Percentiles rank a stretch among this genome's conserved stretches.
Evolutionary conservation across 2,797 vertebrate species (phyloP).

Genomic region (Clarias pachynema): DNA sequence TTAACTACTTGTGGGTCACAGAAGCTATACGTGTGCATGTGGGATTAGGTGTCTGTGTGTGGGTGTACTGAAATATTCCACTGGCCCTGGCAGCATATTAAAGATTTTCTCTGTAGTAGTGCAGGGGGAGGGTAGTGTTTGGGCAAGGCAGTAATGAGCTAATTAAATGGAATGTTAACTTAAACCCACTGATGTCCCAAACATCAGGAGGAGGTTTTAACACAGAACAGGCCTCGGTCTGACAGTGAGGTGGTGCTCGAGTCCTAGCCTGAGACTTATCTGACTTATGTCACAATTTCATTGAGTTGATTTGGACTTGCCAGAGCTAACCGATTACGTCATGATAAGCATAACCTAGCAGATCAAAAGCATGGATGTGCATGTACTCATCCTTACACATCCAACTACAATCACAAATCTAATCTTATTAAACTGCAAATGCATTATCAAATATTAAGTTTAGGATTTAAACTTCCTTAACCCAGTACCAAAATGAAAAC

Average conservation of each 20-base stretch:
- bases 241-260: conserved; percentile 4
- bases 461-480: neutral
- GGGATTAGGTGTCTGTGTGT: conserved; percentile 29
- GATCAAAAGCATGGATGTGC: neutral
- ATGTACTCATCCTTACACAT: neutral
- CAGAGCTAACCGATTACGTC: neutral
- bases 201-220: conserved; percentile 35
- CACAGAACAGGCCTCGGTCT: conserved; percentile 12
- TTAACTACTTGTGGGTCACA: conserved; percentile 42
- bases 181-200: conserved; percentile 45
- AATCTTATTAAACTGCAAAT: conserved; percentile 1
- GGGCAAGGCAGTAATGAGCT: conserved; percentile 45
- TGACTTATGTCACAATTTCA: neutral
- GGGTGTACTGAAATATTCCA: conserved; percentile 47
- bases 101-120: conserved; percentile 39
- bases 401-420: neutral
- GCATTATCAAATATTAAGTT: neutral
- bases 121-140: conserved; percentile 32
- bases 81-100: conserved; percentile 43
- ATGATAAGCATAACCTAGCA: neutral
- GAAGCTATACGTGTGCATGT: conserved; percentile 24
- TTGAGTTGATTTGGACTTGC: neutral
- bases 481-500: neutral
- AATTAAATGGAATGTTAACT: conserved; percentile 54
- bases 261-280: neutral